Percentiles rank a stretch among this genome's conserved stretches.
These are phyloP conservation scores for Trematocara variabile DNA, from an alignment of 2,113 vertebrate genomes.

Conservation along the genomic window DNA sequence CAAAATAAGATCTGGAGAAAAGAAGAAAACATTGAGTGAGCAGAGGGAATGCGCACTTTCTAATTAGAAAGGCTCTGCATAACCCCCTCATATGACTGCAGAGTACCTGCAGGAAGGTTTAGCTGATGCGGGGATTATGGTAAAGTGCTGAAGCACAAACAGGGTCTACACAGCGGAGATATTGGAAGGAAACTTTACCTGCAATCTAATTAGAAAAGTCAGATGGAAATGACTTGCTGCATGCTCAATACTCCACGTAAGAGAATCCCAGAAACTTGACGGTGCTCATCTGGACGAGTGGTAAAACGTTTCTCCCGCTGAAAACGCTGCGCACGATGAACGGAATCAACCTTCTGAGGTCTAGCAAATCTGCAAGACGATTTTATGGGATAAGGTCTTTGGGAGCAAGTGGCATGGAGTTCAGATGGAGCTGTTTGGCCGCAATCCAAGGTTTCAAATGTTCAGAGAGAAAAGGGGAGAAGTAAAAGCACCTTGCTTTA, in stretches of 20 bases:
- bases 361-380: neutral
- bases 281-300: neutral
- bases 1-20: neutral
- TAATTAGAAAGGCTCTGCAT: neutral
- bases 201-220: neutral
- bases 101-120: neutral
- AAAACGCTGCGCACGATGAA: neutral
- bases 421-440: neutral
- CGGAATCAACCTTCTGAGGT: neutral
- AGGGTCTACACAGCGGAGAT: neutral
- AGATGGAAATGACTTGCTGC: neutral
- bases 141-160: neutral
- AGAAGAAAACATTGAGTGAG: neutral
- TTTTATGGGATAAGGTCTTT: neutral
- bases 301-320: neutral
- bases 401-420: neutral
- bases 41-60: neutral
- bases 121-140: neutral
- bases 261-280: neutral
- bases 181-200: neutral
- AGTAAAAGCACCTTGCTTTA: neutral
- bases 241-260: neutral
- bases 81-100: neutral
- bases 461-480: neutral
- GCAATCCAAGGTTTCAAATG: neutral